phyloP scores from a whole-genome alignment of 2,888 invertebrate genomes.

The Hirtodrosophila duncani region DNA sequence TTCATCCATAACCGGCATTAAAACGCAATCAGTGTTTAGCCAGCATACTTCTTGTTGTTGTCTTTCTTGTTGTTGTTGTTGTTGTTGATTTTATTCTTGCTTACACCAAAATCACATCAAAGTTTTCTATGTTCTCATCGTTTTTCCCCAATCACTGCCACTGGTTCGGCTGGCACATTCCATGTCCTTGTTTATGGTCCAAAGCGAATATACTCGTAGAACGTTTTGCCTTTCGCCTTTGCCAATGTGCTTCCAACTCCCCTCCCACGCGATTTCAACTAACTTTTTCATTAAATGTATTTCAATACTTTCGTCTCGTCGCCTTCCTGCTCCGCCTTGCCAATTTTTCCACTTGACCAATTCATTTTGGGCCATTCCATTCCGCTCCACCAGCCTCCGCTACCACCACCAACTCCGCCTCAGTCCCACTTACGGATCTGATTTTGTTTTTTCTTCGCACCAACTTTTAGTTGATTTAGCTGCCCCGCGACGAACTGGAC shows the following conservation, averaged over 20 bases:
- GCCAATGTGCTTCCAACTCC: slow-evolving; percentile 19
- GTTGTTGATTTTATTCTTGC: slow-evolving; percentile 29
- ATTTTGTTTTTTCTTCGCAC: slow-evolving; percentile 70
- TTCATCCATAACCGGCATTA: slow-evolving; percentile 64
- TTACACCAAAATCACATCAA: slow-evolving; percentile 63
- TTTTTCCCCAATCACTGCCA: slow-evolving; percentile 50
- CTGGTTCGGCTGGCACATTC: background rate
- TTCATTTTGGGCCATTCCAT: slow-evolving; percentile 58
- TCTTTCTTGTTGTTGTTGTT: slow-evolving; percentile 23
- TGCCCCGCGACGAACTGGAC: slow-evolving; percentile 48
- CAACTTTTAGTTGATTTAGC: slow-evolving; percentile 69
- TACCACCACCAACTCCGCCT: background rate
- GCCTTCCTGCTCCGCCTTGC: slow-evolving; percentile 23
- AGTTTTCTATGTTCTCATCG: slow-evolving; percentile 26
- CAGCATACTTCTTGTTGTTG: slow-evolving; percentile 31
- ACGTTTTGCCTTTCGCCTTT: slow-evolving; percentile 8
- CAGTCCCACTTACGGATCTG: slow-evolving; percentile 37
- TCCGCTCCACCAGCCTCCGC: background rate
- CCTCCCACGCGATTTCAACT: slow-evolving; percentile 42
- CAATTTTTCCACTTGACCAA: slow-evolving; percentile 71
- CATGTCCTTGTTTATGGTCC: background rate
- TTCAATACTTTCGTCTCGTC: slow-evolving; percentile 58
- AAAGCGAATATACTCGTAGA: too few species aligned
- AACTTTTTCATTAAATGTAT: slow-evolving; percentile 70
- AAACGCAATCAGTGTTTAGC: slow-evolving; percentile 67